phyloP scores from a whole-genome alignment of 2,797 vertebrate species.

The Vultur gryphus region DNA sequence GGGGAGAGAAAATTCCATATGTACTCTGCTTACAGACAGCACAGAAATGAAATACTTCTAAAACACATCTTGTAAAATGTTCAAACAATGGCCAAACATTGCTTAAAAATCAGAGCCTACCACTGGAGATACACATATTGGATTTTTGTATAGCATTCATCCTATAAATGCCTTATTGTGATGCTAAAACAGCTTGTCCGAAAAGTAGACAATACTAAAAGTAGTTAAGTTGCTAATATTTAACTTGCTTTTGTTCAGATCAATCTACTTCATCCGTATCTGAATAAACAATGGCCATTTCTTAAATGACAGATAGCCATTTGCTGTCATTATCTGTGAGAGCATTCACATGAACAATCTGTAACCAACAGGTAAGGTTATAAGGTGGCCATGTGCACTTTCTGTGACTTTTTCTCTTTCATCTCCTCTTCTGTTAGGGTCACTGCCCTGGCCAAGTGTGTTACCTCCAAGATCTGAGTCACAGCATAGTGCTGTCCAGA shows the following conservation, averaged over 20 bases:
- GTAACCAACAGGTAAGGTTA: not conserved
- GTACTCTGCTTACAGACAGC: not conserved
- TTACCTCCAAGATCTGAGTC: not conserved
- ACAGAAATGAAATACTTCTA: not conserved
- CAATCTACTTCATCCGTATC: not conserved
- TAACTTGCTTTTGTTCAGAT: not conserved
- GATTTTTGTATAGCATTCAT: not conserved
- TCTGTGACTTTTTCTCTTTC: not conserved
- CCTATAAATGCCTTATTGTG: not conserved
- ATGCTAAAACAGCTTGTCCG: not conserved
- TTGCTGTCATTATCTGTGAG: not conserved
- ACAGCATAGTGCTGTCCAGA: not conserved
- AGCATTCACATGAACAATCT: not conserved
- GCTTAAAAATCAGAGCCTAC: not conserved
- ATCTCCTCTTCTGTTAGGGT: not conserved
- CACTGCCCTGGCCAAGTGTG: not conserved
- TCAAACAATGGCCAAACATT: not conserved
- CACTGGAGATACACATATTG: not conserved
- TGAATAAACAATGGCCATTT: not conserved
- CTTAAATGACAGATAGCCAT: not conserved
- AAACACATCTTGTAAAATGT: not conserved
- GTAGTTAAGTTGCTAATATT: not conserved
- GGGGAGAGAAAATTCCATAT: not conserved
- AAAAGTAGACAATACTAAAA: not conserved
- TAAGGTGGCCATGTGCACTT: not conserved